Base-by-base conservation (phyloP, 2,888 invertebrate species). In the Idaea dimidiata region DNA sequence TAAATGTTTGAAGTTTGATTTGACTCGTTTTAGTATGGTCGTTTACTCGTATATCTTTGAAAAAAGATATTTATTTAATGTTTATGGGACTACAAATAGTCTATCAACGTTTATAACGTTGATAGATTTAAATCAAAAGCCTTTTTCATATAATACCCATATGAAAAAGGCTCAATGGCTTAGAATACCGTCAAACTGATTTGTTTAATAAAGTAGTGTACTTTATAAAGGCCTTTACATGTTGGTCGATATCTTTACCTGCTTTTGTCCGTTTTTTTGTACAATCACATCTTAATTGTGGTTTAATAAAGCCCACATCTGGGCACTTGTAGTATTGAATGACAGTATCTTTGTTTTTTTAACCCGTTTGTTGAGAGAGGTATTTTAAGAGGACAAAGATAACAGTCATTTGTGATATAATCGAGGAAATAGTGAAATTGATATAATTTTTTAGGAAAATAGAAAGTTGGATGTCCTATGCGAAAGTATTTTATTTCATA, bases 211-310 rank as follows among this genome's bases (percentile, higher is more conserved):
- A 43, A 43, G 10, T 8, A 0, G 43, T 43, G 43, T 43, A 43
- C 43, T 43, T 43, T 43, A 43, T 8, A 43, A 43, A 58, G 69
- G 56, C 69, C 67, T 60, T 31, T 0, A 0, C 53, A 59, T 7
- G n/a, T 33, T 63, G 68, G 71, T 58, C 33, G 62, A 54, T 65
- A 65, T 75, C 68, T 69, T 59, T 71, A 71, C 72, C 70, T 72
- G 62, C 66, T 66, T 53, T 62, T 66, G 58, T 24, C 59, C 17
- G n/a, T n/a, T 77, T 80, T 83, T 77, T 70, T 67, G 76, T 80
- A 82, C 82, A 85, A 86, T 86, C 86, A 85, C 76, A 76, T 72
- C 75, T 74, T 76, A 78, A 84, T 83, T 84, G 85, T 79, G 84
- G 82, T 81, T 77, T 71, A 69, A 43, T 43, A 73, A 76, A 69